Conservation (phyloP, 2,797 vertebrate genomes). For the Trematomus bernacchii region DNA sequence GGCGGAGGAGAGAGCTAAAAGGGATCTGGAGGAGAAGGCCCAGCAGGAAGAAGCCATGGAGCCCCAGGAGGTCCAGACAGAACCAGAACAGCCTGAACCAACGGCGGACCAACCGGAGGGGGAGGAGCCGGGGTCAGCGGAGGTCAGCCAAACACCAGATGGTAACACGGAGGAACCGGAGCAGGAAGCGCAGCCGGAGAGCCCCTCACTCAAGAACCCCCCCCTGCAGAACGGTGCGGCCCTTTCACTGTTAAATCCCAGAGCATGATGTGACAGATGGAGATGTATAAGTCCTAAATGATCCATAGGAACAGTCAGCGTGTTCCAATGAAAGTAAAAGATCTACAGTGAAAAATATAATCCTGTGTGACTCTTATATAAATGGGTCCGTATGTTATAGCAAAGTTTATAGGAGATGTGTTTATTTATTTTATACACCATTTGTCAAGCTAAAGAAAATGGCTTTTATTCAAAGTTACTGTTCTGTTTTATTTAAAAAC, state of each 20-base stretch:
- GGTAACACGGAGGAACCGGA: conserved; percentile 52
- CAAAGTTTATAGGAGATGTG: too few relatives aligned
- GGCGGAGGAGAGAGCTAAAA: conserved; percentile 88
- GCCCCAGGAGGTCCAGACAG: conserved; percentile 72
- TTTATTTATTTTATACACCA: too few relatives aligned
- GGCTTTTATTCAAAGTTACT: too few relatives aligned
- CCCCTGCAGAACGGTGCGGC: conserved; percentile 87
- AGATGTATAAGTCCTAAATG: too few relatives aligned
- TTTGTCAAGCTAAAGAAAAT: too few relatives aligned
- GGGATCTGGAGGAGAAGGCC: conserved; percentile 74
- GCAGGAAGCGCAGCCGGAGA: conserved; percentile 46
- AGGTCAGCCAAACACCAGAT: conserved; percentile 65
- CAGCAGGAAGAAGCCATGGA: conserved; percentile 83
- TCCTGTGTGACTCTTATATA: too few relatives aligned
- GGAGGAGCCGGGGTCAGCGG: conserved; percentile 49
- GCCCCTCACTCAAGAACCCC: conserved; percentile 48
- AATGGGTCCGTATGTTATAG: too few relatives aligned
- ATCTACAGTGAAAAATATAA: too few relatives aligned
- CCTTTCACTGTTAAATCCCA: conserved; percentile 8
- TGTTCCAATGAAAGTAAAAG: too few relatives aligned
- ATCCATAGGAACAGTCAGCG: not conserved
- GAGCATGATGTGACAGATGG: not conserved
- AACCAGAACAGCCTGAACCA: conserved; percentile 61
- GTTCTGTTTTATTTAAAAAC: too few relatives aligned
- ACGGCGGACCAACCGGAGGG: conserved; percentile 70